These are phyloP conservation scores for Accipiter virgatus DNA, from an alignment of 2,113 vertebrate genomes.

Conservation along the genomic window DNA sequence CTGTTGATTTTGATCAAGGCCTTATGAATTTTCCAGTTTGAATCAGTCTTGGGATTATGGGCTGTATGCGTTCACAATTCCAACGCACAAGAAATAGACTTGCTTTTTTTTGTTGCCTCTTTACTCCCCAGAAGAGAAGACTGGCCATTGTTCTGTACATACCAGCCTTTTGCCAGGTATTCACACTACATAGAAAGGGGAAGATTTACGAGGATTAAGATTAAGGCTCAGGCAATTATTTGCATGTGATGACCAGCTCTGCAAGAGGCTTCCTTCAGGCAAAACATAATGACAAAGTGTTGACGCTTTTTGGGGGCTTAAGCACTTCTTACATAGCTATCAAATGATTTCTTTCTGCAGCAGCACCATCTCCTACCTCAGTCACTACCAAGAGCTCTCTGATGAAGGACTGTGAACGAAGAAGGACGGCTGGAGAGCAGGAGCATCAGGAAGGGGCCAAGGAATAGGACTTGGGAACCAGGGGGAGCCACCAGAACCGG, in stretches of 20 bases:
- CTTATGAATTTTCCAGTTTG: neutral
- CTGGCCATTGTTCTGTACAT: neutral
- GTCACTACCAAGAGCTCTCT: neutral
- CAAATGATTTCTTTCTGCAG: neutral
- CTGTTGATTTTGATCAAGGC: neutral
- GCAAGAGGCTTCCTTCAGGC: neutral
- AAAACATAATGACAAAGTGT: neutral
- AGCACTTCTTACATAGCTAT: neutral
- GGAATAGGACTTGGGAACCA: neutral
- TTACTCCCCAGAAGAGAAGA: neutral
- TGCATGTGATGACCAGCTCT: neutral
- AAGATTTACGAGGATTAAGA: neutral
- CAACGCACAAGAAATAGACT: neutral
- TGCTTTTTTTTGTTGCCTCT: neutral
- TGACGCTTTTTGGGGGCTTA: neutral
- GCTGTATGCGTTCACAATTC: neutral
- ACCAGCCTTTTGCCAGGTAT: neutral
- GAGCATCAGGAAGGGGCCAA: neutral
- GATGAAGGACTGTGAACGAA: neutral
- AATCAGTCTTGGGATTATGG: neutral
- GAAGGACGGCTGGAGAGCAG: neutral
- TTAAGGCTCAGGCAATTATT: neutral
- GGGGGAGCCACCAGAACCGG: fast-evolving
- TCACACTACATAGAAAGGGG: neutral
- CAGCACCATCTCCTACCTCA: neutral